A percentile compares a stretch with the other conserved stretches of the same genome.
Conservation (phyloP, 2,113 vertebrate genomes). For the Chunga burmeisteri region DNA sequence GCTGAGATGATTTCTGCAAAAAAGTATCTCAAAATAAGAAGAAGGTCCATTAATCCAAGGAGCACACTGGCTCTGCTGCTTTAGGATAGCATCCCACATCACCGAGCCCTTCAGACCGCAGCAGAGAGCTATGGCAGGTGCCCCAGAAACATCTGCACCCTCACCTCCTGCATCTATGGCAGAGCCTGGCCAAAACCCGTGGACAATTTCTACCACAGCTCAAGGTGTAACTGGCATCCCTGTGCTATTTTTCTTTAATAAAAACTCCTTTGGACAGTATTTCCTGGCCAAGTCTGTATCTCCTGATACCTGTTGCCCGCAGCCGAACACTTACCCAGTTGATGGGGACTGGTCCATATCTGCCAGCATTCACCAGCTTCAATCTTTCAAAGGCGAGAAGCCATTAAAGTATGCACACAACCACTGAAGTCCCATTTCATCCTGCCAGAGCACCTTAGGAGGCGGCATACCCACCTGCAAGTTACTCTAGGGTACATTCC, state of each 20-base stretch:
- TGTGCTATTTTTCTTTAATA: neutral
- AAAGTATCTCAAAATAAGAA: neutral
- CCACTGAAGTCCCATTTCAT: neutral
- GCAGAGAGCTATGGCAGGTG: neutral
- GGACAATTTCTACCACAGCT: neutral
- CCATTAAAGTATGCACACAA: neutral
- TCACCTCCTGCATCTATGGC: neutral
- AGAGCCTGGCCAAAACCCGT: neutral
- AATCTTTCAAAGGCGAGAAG: neutral
- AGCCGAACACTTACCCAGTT: neutral
- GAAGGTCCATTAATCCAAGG: neutral
- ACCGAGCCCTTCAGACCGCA: accelerated
- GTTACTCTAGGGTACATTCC: accelerated
- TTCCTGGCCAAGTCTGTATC: neutral
- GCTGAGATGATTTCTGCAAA: neutral
- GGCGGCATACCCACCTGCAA: neutral
- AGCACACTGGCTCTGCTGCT: neutral
- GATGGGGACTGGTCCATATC: neutral
- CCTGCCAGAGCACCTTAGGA: neutral
- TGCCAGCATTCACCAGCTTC: neutral
- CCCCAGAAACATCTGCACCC: neutral
- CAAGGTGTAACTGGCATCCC: neutral
- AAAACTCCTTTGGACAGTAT: neutral
- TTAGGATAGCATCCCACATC: neutral
- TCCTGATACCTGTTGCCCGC: neutral